Conservation (phyloP, 92 coral and sea anemone genomes). For the Scolanthus callimorphus region DNA sequence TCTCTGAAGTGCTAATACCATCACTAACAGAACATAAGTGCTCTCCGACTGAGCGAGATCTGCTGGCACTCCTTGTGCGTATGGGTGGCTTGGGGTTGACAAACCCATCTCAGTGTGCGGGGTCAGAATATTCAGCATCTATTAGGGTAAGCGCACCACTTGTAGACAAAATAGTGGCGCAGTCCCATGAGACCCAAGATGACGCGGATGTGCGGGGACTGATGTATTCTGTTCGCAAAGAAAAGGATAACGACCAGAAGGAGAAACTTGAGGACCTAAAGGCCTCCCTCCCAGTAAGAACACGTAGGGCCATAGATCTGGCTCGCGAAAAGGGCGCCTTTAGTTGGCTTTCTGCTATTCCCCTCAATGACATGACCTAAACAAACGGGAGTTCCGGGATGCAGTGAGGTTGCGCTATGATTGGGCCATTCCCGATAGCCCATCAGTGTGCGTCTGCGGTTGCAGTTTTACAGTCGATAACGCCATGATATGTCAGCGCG, state of each 20-base stretch:
- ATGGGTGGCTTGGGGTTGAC: constrained; percentile 26
- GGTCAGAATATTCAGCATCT: constrained; percentile 19
- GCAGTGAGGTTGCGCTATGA: too few species aligned
- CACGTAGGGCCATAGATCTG: constrained; percentile 14
- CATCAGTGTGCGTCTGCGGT: too few species aligned
- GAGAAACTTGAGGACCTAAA: constrained; percentile 13
- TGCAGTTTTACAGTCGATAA: too few species aligned
- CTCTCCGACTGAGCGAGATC: constrained; percentile 8
- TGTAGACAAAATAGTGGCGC: constrained; percentile 18
- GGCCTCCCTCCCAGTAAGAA: constrained; percentile 5
- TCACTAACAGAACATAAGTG: constrained; percentile 18
- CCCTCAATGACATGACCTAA: too few species aligned
- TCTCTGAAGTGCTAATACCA: constrained; percentile 22
- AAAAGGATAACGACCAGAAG: constrained; percentile 8
- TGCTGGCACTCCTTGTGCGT: constrained; percentile 23
- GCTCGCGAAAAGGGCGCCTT: constrained; percentile 28
- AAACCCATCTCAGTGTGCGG: constrained; percentile 14
- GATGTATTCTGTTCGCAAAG: not conserved
- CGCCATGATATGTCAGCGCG: too few species aligned
- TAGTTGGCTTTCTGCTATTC: constrained; percentile 24
- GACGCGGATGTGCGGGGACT: constrained; percentile 11
- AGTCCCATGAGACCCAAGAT: constrained; percentile 31
- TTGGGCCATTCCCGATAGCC: too few species aligned
- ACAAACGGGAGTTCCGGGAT: too few species aligned
- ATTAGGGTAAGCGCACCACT: constrained; percentile 24